phyloP scores from a whole-genome alignment of 2,888 invertebrate species.

The Drosophila borborema region DNA sequence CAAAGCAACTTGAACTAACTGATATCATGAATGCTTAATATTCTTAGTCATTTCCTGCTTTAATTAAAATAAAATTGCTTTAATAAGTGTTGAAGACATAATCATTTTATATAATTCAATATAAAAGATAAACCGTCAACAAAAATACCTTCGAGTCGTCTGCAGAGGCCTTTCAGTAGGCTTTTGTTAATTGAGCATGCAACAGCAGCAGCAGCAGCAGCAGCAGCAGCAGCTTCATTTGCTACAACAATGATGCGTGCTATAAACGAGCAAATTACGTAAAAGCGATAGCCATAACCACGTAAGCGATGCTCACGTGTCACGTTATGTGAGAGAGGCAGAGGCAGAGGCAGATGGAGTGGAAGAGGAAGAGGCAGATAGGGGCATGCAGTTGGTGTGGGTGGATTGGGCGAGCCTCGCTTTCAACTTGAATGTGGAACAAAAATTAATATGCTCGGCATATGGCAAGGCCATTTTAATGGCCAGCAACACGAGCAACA shows the following conservation, averaged over 20 bases:
- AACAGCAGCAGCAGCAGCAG: conserved; percentile 9
- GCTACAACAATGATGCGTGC: conserved; percentile 60
- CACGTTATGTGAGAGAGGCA: conserved; percentile 45
- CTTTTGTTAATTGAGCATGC: conserved; percentile 55
- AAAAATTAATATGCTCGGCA: conserved; percentile 75
- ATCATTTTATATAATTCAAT: conserved; percentile 25
- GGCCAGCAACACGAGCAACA: conserved; percentile 52
- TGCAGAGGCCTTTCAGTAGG: conserved; percentile 37
- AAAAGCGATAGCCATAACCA: conserved; percentile 75
- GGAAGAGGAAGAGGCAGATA: background rate
- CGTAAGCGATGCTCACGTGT: conserved; percentile 71
- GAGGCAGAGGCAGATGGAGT: too few relatives aligned
- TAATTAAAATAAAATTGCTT: background rate
- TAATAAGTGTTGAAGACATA: background rate
- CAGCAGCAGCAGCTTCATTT: conserved; percentile 17
- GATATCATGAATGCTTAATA: too few relatives aligned
- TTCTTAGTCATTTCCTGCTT: background rate
- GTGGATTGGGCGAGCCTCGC: conserved; percentile 1
- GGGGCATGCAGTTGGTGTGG: background rate
- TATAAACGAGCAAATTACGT: conserved; percentile 73
- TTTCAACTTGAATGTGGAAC: conserved; percentile 44
- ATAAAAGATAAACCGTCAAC: conserved; percentile 33
- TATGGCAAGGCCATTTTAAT: conserved; percentile 65
- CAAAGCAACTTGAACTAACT: background rate
- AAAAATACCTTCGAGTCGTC: conserved; percentile 25